Percentiles rank a stretch among this genome's conserved stretches.
These are phyloP conservation scores for Fulica atra DNA, from an alignment of 2,113 vertebrate genomes.

Conservation along the genomic window DNA sequence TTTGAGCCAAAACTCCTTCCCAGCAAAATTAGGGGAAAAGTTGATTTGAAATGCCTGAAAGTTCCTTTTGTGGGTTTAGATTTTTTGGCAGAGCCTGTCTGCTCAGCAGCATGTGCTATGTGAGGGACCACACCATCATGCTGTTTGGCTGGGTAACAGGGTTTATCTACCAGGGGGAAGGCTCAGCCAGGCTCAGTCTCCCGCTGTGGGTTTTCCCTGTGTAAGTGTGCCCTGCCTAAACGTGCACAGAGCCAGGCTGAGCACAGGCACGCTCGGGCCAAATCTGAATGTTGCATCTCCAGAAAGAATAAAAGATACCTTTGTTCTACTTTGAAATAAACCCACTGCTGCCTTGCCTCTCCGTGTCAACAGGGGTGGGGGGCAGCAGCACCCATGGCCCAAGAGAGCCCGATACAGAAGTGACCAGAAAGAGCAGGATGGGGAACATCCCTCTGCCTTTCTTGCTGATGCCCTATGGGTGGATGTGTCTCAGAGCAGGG, in stretches of 20 bases:
- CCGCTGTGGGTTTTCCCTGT: not conserved
- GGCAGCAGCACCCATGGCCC: not conserved
- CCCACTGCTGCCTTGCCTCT: not conserved
- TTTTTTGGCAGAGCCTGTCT: constrained; percentile 16
- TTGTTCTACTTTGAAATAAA: constrained; percentile 60
- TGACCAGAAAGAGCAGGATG: not conserved
- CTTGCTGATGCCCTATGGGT: not conserved
- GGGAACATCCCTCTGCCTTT: not conserved
- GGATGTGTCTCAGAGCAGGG: not conserved
- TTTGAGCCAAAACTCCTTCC: constrained; percentile 38
- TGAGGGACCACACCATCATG: not conserved
- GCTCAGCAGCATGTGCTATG: not conserved
- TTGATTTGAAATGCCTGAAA: constrained; percentile 4
- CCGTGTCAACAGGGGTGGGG: rapidly evolving
- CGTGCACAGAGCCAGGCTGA: not conserved
- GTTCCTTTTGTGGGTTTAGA: not conserved
- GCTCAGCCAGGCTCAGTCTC: not conserved
- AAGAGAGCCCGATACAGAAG: not conserved
- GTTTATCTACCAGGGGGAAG: not conserved
- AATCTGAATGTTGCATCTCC: not conserved
- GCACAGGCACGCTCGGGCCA: not conserved
- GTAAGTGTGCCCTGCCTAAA: not conserved
- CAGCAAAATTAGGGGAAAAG: not conserved
- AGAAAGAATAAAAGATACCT: constrained; percentile 50
- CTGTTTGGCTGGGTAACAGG: not conserved